These are phyloP conservation scores for Bombus turneri DNA, from an alignment of 1,140 invertebrate genomes.

Conservation along the genomic window DNA sequence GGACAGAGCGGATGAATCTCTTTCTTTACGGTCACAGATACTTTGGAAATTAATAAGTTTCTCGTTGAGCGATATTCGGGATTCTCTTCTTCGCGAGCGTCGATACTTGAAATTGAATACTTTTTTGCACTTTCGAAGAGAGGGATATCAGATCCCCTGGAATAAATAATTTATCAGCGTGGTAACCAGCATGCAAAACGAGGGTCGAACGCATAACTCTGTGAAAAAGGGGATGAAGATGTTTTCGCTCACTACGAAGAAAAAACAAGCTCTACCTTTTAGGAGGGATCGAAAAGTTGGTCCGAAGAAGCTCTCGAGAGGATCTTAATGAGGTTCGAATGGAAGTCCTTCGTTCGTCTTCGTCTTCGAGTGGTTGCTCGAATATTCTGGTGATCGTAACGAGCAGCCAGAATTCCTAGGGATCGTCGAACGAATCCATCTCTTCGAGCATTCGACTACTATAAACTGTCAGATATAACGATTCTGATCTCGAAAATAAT, in stretches of 20 bases:
- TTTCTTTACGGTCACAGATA: too few relatives aligned
- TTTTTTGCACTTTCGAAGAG: background rate
- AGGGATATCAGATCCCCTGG: too few relatives aligned
- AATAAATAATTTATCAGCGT: conserved; percentile 32
- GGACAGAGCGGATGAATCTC: too few relatives aligned
- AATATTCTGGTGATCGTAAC: conserved; percentile 29
- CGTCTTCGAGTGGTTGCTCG: conserved; percentile 12
- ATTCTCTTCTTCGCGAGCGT: background rate
- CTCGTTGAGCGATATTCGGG: background rate
- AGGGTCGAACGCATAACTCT: conserved; percentile 1
- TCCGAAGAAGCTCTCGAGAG: conserved; percentile 34
- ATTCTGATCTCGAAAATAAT: background rate
- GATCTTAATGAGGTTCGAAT: conserved; percentile 48
- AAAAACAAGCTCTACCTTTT: conserved; percentile 1
- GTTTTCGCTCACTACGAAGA: background rate
- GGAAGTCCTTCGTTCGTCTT: conserved; percentile 8
- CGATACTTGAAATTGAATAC: background rate
- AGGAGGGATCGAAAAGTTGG: conserved; percentile 20
- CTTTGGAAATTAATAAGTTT: background rate
- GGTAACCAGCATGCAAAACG: background rate
- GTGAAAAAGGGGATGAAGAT: background rate
- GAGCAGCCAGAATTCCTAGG: conserved; percentile 5
- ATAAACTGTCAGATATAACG: background rate
- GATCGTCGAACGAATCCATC: conserved; percentile 5
- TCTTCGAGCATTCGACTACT: background rate